Percentiles rank a stretch among this genome's conserved stretches.
These are phyloP conservation scores for Cecidostiba fungosa DNA, from an alignment of 2,888 invertebrate genomes.

Conservation along the genomic window DNA sequence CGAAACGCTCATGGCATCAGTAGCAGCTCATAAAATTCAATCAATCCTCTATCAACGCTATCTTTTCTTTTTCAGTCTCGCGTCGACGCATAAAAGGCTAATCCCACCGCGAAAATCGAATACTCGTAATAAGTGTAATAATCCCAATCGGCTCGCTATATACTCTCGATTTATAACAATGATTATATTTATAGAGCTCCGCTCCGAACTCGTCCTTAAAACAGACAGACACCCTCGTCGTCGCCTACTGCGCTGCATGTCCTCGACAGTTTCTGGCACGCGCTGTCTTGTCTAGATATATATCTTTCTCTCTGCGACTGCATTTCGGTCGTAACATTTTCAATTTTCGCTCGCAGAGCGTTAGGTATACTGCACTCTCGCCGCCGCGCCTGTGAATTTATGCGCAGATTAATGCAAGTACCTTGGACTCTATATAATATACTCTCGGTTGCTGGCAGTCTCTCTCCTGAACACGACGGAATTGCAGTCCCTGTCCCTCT, in stretches of 20 bases:
- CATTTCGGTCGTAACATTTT: constrained; percentile 19
- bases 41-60: background rate
- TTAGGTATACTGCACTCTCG: background rate
- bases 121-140: too few species aligned
- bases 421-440: background rate
- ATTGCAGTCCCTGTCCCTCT: background rate
- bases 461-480: background rate
- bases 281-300: background rate
- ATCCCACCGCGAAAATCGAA: too few species aligned
- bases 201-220: background rate
- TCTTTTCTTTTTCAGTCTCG: background rate
- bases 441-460: background rate
- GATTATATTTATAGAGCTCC: background rate
- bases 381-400: too few species aligned
- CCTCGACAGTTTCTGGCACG: constrained; percentile 18
- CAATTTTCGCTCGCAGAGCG: constrained; percentile 17
- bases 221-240: background rate
- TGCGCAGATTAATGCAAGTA: constrained; percentile 15
- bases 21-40: background rate
- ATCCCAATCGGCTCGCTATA: background rate
- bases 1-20: background rate
- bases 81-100: background rate
- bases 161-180: background rate
- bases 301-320: background rate
- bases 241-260: too few species aligned